phyloP scores from a whole-genome alignment of 2,113 vertebrate species.

The Pelecanus crispus region DNA sequence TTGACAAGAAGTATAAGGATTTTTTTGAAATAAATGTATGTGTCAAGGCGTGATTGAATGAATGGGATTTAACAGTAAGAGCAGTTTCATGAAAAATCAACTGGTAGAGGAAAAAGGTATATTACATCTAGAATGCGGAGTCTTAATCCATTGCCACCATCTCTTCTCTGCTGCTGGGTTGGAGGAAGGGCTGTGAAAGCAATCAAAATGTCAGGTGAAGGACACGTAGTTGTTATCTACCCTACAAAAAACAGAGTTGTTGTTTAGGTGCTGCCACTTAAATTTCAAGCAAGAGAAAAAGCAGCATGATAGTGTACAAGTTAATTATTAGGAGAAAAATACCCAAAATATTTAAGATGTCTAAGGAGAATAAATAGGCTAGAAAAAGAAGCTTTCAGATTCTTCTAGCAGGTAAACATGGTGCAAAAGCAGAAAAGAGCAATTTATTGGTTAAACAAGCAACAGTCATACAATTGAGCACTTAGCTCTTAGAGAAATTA shows the following conservation, averaged over 20 bases:
- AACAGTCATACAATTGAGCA: neutral
- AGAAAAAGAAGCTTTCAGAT: neutral
- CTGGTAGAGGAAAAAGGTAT: neutral
- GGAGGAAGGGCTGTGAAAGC: neutral
- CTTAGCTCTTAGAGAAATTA: neutral
- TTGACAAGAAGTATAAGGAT: neutral
- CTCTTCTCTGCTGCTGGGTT: neutral
- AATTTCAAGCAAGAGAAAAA: neutral
- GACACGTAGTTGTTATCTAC: neutral
- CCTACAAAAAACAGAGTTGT: neutral
- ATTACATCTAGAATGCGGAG: neutral
- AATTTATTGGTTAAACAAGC: neutral
- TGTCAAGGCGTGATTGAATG: constrained; percentile 27
- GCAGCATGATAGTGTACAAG: neutral
- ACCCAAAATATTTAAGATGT: neutral
- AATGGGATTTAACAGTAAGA: neutral
- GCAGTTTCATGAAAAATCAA: constrained; percentile 1
- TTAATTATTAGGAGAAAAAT: neutral
- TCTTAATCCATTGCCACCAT: neutral
- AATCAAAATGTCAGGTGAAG: neutral
- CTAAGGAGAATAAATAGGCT: neutral
- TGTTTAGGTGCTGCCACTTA: neutral
- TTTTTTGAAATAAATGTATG: neutral
- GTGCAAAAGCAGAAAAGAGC: neutral
- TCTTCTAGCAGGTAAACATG: neutral